A percentile compares a stretch with the other conserved stretches of the same genome.
These are phyloP conservation scores for Aphaenogaster floridana DNA, from an alignment of 1,140 invertebrate species.

Conservation along the genomic window DNA sequence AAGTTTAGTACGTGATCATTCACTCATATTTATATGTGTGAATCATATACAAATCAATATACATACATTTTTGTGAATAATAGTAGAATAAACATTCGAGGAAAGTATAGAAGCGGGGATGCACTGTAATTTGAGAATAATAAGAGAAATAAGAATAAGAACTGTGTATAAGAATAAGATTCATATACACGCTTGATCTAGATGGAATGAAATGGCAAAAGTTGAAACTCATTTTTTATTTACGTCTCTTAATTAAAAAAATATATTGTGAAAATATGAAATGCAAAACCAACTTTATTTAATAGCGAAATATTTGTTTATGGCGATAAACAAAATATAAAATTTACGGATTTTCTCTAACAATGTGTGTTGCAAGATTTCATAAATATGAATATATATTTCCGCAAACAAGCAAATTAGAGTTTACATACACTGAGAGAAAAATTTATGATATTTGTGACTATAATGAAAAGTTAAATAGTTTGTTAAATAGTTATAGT, in stretches of 20 bases:
- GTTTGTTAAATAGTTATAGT: no score
- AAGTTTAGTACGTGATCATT: no score
- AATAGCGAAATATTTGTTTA: not conserved
- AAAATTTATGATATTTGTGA: no score
- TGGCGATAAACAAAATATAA: not conserved
- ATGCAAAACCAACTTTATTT: not conserved
- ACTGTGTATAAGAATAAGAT: no score
- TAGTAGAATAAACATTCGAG: no score
- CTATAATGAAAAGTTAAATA: no score
- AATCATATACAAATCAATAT: no score
- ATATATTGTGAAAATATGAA: not conserved
- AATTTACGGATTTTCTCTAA: not conserved
- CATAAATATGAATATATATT: not conserved
- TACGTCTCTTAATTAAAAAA: not conserved
- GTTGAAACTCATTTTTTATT: not conserved
- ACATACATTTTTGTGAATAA: no score
- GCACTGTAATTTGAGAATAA: not conserved
- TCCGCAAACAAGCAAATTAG: not conserved
- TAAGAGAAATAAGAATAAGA: not conserved
- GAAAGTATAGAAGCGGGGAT: not conserved
- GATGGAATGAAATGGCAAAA: not conserved
- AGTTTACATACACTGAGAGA: no score
- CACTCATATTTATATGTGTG: no score
- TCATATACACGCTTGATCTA: not conserved
- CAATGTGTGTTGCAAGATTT: not conserved